Evolutionary conservation across 2,888 invertebrate genomes (phyloP), one percentile per base, ranked within the genome.

Genomic region (Arrhopalites spinosus): DNA sequence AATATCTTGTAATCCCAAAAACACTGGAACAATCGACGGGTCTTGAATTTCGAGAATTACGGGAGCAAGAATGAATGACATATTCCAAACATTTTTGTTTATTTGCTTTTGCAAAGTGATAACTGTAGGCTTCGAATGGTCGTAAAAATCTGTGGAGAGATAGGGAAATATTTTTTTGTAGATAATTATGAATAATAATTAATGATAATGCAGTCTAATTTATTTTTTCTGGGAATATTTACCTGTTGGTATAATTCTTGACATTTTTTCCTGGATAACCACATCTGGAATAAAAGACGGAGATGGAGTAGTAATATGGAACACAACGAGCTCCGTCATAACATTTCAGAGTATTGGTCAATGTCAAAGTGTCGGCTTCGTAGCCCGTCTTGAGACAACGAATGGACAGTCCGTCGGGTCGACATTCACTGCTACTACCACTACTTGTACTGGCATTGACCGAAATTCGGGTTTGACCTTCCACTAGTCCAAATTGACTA

Each of bases 51-150:
- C 61, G n/a, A 3, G 43, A 23, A 25, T 61, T 59, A 25, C 13
- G 11, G 36, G 71, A 36, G 45, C 71, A 71, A 23, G 71, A 59
- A 23, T 71, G 71, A 30, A 71, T 59, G 30, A 71, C 61, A 23
- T 71, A 71, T 25, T 71, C 71, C 23, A 71, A 20, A 36, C 71
- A 71, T 27, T 61, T 59, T 13, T 59, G 36, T 15, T 15, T 27
- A 36, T 56, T 13, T 2, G 71, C 71, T 2, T 71, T 71, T 1
- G 43, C 27, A 25, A 71, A 71, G 36, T 71, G 61, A 25, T 71
- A 71, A 15, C 43, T 43, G 61, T 71, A 71, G 17, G 59, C 71
- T 61, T 71, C 71, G 20, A 43, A 61, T 1, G 71, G 71, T 25
- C 71, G 1, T 1, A 71, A 43, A 23, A 29, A 71, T 1, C 71